A percentile compares a stretch with the other conserved stretches of the same genome.
Conservation (phyloP, 2,888 invertebrate genomes). For the Luperina testacea region DNA sequence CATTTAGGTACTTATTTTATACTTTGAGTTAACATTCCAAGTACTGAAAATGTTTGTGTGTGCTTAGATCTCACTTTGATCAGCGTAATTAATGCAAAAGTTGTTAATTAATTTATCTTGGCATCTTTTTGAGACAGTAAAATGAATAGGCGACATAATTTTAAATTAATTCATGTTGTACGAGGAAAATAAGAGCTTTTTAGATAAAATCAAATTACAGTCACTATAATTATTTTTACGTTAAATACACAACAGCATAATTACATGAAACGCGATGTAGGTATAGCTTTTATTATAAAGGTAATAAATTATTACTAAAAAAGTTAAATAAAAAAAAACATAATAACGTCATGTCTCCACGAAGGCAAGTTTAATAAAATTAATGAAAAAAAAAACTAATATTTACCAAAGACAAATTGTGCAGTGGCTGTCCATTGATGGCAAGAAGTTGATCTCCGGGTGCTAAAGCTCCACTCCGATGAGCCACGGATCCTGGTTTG, state of each 20-base stretch:
- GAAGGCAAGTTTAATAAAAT: too few species aligned
- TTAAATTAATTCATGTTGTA: conserved; percentile 24
- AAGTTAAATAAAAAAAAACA: neutral
- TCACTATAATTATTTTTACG: neutral
- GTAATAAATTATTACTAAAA: too few species aligned
- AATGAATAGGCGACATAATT: conserved; percentile 28
- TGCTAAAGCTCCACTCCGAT: conserved; percentile 96
- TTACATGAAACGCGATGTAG: neutral
- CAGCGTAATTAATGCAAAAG: conserved; percentile 36
- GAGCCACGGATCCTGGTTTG: conserved; percentile 96
- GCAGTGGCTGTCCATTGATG: conserved; percentile 95
- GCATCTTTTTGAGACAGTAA: conserved; percentile 24
- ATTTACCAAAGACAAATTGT: conserved; percentile 92
- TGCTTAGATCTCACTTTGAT: conserved; percentile 37
- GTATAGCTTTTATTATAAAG: neutral
- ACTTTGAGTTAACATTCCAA: neutral
- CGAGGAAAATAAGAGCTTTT: conserved; percentile 6
- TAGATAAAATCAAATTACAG: conserved; percentile 9
- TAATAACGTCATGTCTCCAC: neutral
- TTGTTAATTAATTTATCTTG: conserved; percentile 32
- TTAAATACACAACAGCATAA: neutral
- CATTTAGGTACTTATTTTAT: neutral
- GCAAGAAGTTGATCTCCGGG: conserved; percentile 96
- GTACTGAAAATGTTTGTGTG: conserved; percentile 3
- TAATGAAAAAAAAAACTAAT: neutral